Evolutionary conservation across 2,888 invertebrate genomes (phyloP).

Genomic region (Cheilosia impressa): DNA sequence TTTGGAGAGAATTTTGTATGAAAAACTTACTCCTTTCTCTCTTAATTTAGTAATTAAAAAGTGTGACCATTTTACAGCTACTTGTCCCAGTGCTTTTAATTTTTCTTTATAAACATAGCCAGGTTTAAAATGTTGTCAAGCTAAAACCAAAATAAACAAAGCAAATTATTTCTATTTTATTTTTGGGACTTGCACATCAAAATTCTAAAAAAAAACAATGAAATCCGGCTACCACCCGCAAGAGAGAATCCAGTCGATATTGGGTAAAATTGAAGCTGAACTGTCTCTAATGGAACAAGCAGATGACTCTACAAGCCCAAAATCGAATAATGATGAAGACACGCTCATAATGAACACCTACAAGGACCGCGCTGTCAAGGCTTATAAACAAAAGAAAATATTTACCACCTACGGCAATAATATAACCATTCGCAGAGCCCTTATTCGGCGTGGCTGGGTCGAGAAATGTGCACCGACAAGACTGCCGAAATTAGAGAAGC

Average conservation of each 20-base stretch:
- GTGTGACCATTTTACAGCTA: too few species aligned
- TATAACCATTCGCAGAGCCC: constrained; percentile 82
- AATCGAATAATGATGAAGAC: constrained; percentile 10
- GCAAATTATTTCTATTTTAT: not conserved
- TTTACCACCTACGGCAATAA: constrained; percentile 82
- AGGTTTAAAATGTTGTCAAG: not conserved
- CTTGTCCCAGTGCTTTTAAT: too few species aligned
- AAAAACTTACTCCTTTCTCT: too few species aligned
- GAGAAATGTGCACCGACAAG: constrained; percentile 86
- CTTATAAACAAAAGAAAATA: constrained; percentile 81
- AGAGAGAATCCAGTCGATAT: constrained; percentile 41
- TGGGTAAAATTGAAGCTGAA: constrained; percentile 43
- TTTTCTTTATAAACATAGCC: too few species aligned
- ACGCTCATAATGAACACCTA: constrained; percentile 10
- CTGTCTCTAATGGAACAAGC: not conserved
- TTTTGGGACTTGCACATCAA: constrained; percentile 33
- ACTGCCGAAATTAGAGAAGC: constrained; percentile 79
- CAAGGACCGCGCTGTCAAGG: constrained; percentile 78
- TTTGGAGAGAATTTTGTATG: too few species aligned
- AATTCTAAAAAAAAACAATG: constrained; percentile 44
- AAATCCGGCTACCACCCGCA: constrained; percentile 19
- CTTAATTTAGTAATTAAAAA: too few species aligned
- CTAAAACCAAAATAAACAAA: not conserved
- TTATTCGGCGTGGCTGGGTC: constrained; percentile 89
- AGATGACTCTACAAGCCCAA: not conserved